These are phyloP conservation scores for Auanema freiburgensis DNA, from an alignment of 2,888 invertebrate genomes.

Conservation along the genomic window DNA sequence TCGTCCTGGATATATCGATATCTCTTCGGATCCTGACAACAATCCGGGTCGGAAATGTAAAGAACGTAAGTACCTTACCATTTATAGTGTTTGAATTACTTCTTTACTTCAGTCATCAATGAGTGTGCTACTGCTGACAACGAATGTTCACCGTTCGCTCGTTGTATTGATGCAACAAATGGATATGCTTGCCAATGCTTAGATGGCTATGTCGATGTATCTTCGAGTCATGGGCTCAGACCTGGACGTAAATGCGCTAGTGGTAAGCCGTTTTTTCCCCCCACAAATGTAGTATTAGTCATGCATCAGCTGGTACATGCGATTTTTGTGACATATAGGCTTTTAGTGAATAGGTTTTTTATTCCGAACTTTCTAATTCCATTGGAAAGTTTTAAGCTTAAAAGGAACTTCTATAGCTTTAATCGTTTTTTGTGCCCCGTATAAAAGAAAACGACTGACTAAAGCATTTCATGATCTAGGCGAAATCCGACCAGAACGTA, in stretches of 20 bases:
- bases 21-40: slow-evolving; percentile 56
- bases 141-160: slow-evolving; percentile 61
- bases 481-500: no score
- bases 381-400: not conserved
- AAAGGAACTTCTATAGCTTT: not conserved
- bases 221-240: slow-evolving; percentile 49
- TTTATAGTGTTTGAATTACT: no score
- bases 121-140: slow-evolving; percentile 62
- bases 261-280: slow-evolving; percentile 27
- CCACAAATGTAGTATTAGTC: no score
- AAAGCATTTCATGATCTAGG: no score
- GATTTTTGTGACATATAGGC: no score
- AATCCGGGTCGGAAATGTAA: slow-evolving; percentile 60
- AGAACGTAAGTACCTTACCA: slow-evolving; percentile 63
- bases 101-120: slow-evolving; percentile 63
- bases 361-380: no score
- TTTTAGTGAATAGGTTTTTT: no score
- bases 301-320: no score
- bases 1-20: slow-evolving; percentile 56
- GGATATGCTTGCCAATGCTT: slow-evolving; percentile 58
- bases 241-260: slow-evolving; percentile 62
- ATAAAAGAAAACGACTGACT: no score
- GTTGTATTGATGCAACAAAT: slow-evolving; percentile 61
- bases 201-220: slow-evolving; percentile 62
- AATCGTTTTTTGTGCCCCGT: not conserved